Percentiles rank a stretch among this genome's conserved stretches.
Evolutionary conservation across 2,888 invertebrate genomes (phyloP).

Genomic region (Perithous albicinctus): DNA sequence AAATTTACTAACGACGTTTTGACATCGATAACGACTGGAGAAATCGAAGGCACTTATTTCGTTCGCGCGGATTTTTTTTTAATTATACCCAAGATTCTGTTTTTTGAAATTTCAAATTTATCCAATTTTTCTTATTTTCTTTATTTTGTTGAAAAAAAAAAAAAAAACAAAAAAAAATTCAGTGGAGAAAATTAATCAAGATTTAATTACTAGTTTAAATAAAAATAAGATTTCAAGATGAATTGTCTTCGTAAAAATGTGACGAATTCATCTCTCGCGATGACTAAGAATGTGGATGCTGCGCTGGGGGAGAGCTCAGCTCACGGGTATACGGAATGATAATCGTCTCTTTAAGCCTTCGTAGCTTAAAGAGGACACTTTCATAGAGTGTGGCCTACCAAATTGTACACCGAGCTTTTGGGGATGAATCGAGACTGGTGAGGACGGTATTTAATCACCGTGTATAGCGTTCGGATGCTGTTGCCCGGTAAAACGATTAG

Average conservation of each 20-base stretch:
- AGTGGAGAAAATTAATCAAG: background rate
- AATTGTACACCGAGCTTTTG: conserved; percentile 40
- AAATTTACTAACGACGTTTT: conserved; percentile 59
- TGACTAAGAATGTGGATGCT: conserved; percentile 26
- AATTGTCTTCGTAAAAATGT: background rate
- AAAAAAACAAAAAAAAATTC: background rate
- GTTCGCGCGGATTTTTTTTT: background rate
- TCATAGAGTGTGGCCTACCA: conserved; percentile 54
- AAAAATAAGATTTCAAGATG: background rate
- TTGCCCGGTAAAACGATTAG: background rate
- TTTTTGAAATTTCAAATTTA: background rate
- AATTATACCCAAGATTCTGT: background rate
- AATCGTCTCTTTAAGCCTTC: conserved; percentile 65
- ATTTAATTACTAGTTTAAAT: background rate
- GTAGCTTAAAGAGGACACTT: conserved; percentile 63
- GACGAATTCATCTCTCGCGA: background rate
- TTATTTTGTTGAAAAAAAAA: too few species aligned
- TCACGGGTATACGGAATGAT: conserved; percentile 39
- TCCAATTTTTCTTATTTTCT: too few species aligned
- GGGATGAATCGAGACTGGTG: conserved; percentile 31
- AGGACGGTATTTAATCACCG: conserved; percentile 43
- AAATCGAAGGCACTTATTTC: conserved; percentile 15
- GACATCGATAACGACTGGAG: conserved; percentile 60
- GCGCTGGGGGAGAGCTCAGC: conserved; percentile 40
- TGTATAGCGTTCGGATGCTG: background rate